Base-by-base conservation (phyloP, 2,113 vertebrate species). In the Brachirus orientalis region DNA sequence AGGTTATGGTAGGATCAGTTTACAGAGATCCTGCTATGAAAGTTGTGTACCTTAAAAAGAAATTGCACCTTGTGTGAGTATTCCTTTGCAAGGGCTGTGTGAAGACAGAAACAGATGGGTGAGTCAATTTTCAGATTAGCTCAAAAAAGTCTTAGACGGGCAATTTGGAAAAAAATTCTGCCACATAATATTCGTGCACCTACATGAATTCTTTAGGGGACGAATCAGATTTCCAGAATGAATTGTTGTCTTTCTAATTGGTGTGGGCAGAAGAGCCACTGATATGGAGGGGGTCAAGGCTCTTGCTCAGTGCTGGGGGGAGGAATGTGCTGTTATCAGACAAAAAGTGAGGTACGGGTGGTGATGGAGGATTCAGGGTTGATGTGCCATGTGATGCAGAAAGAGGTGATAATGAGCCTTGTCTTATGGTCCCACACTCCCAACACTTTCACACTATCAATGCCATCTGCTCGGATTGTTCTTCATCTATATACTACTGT, bases 371-470 rank as follows among this genome's bases (percentile, higher is more conserved):
- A 16, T 52, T 53, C 0, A 63, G 48, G 44, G 46, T 5, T 65
- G 83, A 75, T 65, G 82, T 59, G 75, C 46, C 66, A 61, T 79
- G 77, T 70, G 48, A 81, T 80, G 66, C 75, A 78, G 63, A 80
- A 45, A 68, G 80, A 85, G 74, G 79, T 84, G 81, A 88, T 87
- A 88, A 88, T 79, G 80, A 89, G 85, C 63, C 63, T 86, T 57
- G 68, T 84, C 66, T 75, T 82, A 64, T 46, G 40, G 47, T 44
- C 44, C 56, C 50, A 65, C 40, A 14, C 7, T 36, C n/a, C 41
- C 50, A 70, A 61, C 57, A 46, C 64, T 65, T 46, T 38, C 38
- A 56, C 41, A 38, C 57, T 41, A 80, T 73, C 85, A 51, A 16
- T 54, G 75, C 80, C 87, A 87, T 91, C 86, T 91, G 85, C 43